A percentile compares a stretch with the other conserved stretches of the same genome.
phyloP scores from a whole-genome alignment of 92 coral and sea anemone genomes.

The Epizoanthus fatuus region DNA sequence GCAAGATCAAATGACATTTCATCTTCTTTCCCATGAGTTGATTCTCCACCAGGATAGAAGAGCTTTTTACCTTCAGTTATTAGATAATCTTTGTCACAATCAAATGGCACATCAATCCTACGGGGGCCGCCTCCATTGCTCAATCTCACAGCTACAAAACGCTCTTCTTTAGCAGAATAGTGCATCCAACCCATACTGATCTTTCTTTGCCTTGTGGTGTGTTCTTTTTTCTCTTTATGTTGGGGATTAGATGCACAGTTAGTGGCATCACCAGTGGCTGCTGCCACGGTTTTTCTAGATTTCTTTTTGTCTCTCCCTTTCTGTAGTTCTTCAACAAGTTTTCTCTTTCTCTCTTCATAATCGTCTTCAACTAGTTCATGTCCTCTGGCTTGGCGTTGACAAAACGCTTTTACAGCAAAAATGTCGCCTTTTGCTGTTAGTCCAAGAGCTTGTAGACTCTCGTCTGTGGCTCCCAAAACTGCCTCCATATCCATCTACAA shows the following conservation, averaged over 20 bases:
- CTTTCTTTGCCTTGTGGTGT: constrained; percentile 39
- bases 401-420: constrained; percentile 63
- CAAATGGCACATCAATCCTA: constrained; percentile 28
- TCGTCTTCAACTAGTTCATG: constrained; percentile 20
- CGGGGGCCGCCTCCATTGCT: constrained; percentile 50
- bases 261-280: not conserved
- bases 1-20: constrained; percentile 60
- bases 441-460: constrained; percentile 53
- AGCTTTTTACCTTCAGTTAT: constrained; percentile 53
- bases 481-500: constrained; percentile 71
- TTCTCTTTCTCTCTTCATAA: constrained; percentile 60
- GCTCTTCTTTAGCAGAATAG: constrained; percentile 13
- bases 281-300: constrained; percentile 28
- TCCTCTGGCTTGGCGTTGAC: constrained; percentile 22
- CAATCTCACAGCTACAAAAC: constrained; percentile 41
- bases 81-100: constrained; percentile 20
- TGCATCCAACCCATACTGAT: constrained; percentile 57
- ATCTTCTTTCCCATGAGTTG: constrained; percentile 30
- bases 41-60: constrained; percentile 44
- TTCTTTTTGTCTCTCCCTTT: constrained; percentile 52
- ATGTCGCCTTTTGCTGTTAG: constrained; percentile 68
- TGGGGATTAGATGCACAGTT: not conserved
- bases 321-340: constrained; percentile 56
- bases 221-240: not conserved
- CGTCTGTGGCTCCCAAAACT: constrained; percentile 44